These are phyloP conservation scores for Centrocercus urophasianus DNA, from an alignment of 2,113 vertebrate genomes.

Conservation along the genomic window DNA sequence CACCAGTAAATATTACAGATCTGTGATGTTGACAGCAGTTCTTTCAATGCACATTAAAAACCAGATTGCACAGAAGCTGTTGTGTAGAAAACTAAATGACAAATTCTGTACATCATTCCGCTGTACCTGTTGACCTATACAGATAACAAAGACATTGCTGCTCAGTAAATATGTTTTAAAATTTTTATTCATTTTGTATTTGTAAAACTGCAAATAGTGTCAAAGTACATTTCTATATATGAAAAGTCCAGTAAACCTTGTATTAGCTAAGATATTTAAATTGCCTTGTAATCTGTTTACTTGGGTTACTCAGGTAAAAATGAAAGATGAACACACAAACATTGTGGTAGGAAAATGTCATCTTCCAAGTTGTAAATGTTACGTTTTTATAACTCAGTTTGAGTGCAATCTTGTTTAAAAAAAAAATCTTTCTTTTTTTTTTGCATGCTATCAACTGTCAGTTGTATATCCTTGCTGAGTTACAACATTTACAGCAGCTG, in stretches of 20 bases:
- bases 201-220: constrained; percentile 59
- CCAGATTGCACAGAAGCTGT: constrained; percentile 51
- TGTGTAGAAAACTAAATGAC: background rate
- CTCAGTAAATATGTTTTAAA: constrained; percentile 54
- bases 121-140: constrained; percentile 35
- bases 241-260: constrained; percentile 45
- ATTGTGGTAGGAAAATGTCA: constrained; percentile 45
- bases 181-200: constrained; percentile 53
- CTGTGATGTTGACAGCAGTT: constrained; percentile 41
- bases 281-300: constrained; percentile 73
- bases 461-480: background rate
- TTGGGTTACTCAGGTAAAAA: constrained; percentile 78
- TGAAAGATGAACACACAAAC: constrained; percentile 24
- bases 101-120: constrained; percentile 49
- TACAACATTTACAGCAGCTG: background rate
- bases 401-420: constrained; percentile 4
- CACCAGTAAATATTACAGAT: constrained; percentile 6
- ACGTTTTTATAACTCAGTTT: constrained; percentile 33
- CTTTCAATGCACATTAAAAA: constrained; percentile 49
- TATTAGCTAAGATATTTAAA: constrained; percentile 52
- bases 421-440: background rate
- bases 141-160: constrained; percentile 42
- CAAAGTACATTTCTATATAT: constrained; percentile 55
- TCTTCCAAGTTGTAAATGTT: constrained; percentile 56
- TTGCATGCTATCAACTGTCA: background rate